Percentiles rank a stretch among this genome's conserved stretches.
phyloP scores from a whole-genome alignment of 2,797 vertebrate species.

The Monodelphis domestica region DNA sequence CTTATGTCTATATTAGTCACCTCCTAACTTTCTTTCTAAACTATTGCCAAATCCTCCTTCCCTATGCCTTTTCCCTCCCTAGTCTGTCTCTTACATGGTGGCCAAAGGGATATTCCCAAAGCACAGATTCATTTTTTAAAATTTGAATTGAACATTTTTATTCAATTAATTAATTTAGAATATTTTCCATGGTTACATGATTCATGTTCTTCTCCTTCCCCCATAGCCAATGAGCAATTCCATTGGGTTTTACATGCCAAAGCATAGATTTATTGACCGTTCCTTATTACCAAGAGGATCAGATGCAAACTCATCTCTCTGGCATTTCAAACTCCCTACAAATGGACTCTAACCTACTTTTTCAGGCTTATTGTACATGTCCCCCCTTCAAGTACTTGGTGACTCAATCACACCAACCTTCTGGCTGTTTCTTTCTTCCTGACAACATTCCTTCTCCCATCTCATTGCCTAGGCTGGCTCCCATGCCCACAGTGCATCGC shows the following conservation, averaged over 20 bases:
- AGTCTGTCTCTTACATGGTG: neutral
- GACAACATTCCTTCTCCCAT: neutral
- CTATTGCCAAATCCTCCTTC: neutral
- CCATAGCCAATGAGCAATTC: no score
- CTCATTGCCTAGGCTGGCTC: neutral
- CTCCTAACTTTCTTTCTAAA: neutral
- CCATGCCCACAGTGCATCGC: neutral
- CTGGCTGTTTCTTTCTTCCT: no score
- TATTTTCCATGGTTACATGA: no score
- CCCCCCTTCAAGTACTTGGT: fast-evolving
- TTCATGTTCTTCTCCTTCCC: no score
- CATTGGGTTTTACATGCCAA: no score
- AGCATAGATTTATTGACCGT: no score
- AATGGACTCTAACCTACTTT: neutral
- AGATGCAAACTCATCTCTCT: neutral
- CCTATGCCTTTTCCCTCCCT: neutral
- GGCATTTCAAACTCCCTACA: neutral
- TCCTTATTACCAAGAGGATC: no score
- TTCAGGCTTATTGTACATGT: neutral
- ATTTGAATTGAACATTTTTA: no score
- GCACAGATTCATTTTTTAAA: no score
- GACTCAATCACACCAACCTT: no score
- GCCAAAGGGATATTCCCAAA: neutral
- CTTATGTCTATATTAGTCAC: no score
- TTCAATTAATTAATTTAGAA: no score